phyloP scores from a whole-genome alignment of 2,113 vertebrate genomes.

The Stegastes partitus region DNA sequence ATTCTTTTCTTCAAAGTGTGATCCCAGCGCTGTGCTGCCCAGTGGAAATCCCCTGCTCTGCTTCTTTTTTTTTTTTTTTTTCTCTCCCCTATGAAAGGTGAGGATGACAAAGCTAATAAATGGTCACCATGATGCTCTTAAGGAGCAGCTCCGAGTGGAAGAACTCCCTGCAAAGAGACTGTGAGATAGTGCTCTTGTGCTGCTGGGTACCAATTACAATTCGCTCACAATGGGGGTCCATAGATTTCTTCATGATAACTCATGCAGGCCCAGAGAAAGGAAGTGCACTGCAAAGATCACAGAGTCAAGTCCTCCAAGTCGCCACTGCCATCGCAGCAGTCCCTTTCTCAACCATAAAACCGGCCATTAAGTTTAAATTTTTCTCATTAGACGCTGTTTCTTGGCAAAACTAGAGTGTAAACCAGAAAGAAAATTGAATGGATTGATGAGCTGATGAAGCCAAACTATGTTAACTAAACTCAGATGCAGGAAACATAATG shows the following conservation, averaged over 20 bases:
- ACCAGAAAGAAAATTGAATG: background rate
- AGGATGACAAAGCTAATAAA: constrained; percentile 31
- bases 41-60: background rate
- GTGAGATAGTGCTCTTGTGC: constrained; percentile 29
- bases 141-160: constrained; percentile 23
- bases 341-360: background rate
- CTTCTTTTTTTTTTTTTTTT: too few species aligned
- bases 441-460: background rate
- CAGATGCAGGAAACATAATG: background rate
- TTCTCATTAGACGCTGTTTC: background rate
- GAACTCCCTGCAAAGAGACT: constrained; percentile 47
- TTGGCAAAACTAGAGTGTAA: background rate
- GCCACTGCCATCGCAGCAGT: background rate
- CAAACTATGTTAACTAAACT: background rate
- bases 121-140: constrained; percentile 12
- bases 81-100: background rate
- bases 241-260: constrained; percentile 54
- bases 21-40: constrained; percentile 1
- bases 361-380: background rate
- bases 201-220: constrained; percentile 72
- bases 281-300: constrained; percentile 47
- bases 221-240: constrained; percentile 49
- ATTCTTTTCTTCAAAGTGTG: constrained; percentile 8
- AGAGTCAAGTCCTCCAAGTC: constrained; percentile 22
- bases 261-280: constrained; percentile 6